These are phyloP conservation scores for Sebastiscus tertius DNA, from an alignment of 2,797 vertebrate species.

Conservation along the genomic window DNA sequence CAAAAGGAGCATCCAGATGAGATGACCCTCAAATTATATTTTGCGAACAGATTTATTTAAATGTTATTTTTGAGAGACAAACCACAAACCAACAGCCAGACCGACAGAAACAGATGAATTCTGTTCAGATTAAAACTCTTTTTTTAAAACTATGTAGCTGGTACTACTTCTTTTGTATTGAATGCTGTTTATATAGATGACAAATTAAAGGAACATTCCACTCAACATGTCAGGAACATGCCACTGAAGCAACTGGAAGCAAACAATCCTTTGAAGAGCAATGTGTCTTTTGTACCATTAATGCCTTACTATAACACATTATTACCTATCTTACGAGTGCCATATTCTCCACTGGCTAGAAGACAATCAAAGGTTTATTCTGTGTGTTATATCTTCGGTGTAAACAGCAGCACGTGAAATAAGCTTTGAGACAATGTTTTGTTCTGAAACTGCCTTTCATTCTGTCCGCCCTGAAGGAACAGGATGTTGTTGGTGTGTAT, in stretches of 20 bases:
- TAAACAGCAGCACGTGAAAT: conserved; percentile 66
- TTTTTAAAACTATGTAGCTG: conserved; percentile 74
- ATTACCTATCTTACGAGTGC: conserved; percentile 51
- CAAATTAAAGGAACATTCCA: conserved; percentile 45
- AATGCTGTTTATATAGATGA: conserved; percentile 46
- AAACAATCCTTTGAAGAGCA: conserved; percentile 49
- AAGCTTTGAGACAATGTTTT: conserved; percentile 83
- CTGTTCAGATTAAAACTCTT: conserved; percentile 36
- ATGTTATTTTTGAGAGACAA: conserved; percentile 41
- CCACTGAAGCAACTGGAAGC: conserved; percentile 76
- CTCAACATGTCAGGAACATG: conserved; percentile 65
- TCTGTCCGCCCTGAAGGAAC: conserved; percentile 57
- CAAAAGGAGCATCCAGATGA: conserved; percentile 5
- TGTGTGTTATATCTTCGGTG: conserved; percentile 55
- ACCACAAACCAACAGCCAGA: conserved; percentile 39
- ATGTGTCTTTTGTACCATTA: conserved; percentile 44
- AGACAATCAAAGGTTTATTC: conserved; percentile 50
- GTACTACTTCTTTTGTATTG: conserved; percentile 75
- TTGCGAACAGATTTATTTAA: conserved; percentile 52
- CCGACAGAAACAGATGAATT: conserved; percentile 41
- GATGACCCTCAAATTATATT: conserved; percentile 20
- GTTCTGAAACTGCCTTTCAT: conserved; percentile 74
- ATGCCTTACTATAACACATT: conserved; percentile 59
- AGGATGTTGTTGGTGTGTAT: conserved; percentile 58
- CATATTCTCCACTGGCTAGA: conserved; percentile 58